phyloP scores from a whole-genome alignment of 2,888 invertebrate species.

The Noctua pronuba region DNA sequence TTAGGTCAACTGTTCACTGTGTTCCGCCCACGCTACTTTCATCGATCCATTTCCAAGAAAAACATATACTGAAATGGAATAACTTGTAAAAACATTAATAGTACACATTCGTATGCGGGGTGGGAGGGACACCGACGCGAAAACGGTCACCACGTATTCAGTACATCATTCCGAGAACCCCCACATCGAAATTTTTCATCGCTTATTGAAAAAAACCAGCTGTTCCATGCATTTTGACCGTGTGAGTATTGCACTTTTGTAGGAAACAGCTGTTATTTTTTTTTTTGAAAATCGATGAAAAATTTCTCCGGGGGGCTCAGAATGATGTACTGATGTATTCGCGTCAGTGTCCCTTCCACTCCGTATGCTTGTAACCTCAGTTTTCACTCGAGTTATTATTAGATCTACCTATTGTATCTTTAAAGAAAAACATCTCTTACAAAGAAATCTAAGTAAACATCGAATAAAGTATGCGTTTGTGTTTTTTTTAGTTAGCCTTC shows the following conservation, averaged over 20 bases:
- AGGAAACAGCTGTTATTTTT: no score
- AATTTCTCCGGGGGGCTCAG: no score
- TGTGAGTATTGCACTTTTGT: no score
- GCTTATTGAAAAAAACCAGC: no score
- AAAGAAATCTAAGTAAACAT: slow-evolving; percentile 33
- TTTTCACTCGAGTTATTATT: slow-evolving; percentile 21
- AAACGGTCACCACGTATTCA: neutral
- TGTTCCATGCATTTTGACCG: no score
- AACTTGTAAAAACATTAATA: slow-evolving; percentile 24
- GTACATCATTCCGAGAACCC: no score
- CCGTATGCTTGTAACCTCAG: slow-evolving; percentile 2
- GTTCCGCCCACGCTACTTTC: slow-evolving; percentile 32
- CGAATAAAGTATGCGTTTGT: slow-evolving; percentile 5
- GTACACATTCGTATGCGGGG: no score
- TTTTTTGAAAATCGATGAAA: no score
- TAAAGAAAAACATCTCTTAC: slow-evolving; percentile 5
- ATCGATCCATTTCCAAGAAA: slow-evolving; percentile 55
- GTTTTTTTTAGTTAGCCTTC: slow-evolving; percentile 22
- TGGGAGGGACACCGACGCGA: no score
- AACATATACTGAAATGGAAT: slow-evolving; percentile 26
- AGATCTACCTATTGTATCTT: slow-evolving; percentile 3
- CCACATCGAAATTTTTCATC: no score
- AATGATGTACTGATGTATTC: no score
- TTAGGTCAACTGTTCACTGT: slow-evolving; percentile 36
- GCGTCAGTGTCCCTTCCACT: no score